These are phyloP conservation scores for Urocitellus parryii DNA, from an alignment of 2,113 vertebrate species.

Conservation along the genomic window DNA sequence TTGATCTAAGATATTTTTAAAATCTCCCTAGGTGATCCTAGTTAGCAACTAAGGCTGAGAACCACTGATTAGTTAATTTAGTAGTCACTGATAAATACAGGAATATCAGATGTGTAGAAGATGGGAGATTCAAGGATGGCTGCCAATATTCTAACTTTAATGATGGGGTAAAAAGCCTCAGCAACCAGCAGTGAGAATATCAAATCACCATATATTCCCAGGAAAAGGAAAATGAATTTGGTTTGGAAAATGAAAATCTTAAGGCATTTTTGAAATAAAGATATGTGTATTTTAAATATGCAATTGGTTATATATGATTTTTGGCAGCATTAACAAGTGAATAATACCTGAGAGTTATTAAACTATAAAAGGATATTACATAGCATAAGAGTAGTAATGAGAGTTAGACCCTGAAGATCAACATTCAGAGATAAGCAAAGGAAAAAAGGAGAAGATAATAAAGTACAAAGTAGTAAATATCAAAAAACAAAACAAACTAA, in stretches of 20 bases:
- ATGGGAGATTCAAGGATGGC: neutral
- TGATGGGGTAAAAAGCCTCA: neutral
- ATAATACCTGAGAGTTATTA: neutral
- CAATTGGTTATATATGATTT: neutral
- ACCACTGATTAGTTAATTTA: constrained; percentile 21
- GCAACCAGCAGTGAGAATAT: neutral
- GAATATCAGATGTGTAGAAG: neutral
- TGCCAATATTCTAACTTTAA: neutral
- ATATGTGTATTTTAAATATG: neutral
- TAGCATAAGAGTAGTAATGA: neutral
- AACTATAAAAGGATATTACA: neutral
- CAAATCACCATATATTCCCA: neutral
- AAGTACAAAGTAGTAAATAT: neutral
- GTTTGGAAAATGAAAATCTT: neutral
- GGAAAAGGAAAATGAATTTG: neutral
- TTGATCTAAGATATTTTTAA: constrained; percentile 37
- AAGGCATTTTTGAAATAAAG: neutral
- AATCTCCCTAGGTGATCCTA: neutral
- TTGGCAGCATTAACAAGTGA: neutral
- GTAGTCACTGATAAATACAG: constrained; percentile 14
- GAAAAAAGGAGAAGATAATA: neutral
- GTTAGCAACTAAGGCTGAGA: constrained; percentile 5
- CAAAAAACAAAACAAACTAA: neutral
- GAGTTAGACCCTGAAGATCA: neutral
- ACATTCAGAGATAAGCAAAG: neutral